A percentile compares a stretch with the other conserved stretches of the same genome.
Evolutionary conservation across 2,797 vertebrate species (phyloP).

Genomic region (Darevskia mixta): DNA sequence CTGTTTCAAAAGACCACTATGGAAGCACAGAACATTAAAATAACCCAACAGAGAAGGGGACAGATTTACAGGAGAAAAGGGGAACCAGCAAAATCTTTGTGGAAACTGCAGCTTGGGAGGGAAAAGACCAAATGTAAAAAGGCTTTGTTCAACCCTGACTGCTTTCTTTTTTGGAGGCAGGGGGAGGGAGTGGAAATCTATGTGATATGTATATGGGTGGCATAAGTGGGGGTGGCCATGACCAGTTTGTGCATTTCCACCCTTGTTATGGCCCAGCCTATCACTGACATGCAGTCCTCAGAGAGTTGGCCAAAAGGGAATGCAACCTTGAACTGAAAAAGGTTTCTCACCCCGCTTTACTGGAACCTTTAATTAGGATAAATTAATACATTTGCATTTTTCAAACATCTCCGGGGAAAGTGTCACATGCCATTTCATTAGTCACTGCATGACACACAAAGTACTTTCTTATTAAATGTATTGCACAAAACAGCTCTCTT

Average conservation of each 20-base stretch:
- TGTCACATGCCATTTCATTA: slow-evolving; percentile 9
- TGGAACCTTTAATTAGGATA: not conserved
- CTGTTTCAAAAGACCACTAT: not conserved
- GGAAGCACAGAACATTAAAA: not conserved
- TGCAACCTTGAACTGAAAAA: not conserved
- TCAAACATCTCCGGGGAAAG: not conserved
- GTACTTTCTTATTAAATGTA: not conserved
- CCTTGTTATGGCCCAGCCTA: not conserved
- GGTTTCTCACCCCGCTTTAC: not conserved
- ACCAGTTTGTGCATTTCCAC: no score
- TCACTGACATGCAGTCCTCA: not conserved
- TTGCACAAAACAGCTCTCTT: not conserved
- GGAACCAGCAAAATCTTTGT: no score
- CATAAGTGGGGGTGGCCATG: no score
- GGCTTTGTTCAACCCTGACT: not conserved
- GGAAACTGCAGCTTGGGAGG: no score
- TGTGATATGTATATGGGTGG: no score
- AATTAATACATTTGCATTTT: not conserved
- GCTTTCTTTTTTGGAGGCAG: not conserved
- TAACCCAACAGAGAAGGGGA: not conserved
- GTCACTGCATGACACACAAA: not conserved
- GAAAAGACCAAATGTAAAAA: not conserved
- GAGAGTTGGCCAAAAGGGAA: not conserved
- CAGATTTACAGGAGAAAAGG: no score
- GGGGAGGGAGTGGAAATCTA: no score